Percentiles rank a stretch among this genome's conserved stretches.
Conservation (phyloP, 2,888 invertebrate genomes). For the Epiblema foenella region DNA sequence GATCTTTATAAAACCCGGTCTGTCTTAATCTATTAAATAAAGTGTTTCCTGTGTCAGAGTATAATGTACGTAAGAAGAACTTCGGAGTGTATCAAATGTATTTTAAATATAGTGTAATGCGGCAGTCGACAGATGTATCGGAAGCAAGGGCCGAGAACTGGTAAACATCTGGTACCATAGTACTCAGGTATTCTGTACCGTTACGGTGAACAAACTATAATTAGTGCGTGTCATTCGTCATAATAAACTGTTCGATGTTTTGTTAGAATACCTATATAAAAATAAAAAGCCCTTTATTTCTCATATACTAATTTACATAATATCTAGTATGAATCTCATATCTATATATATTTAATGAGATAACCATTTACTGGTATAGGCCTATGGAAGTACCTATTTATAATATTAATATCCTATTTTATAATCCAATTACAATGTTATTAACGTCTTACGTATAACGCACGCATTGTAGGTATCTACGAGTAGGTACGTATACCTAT, state of each 20-base stretch:
- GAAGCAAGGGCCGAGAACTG: constrained; percentile 51
- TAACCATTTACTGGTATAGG: too few species aligned
- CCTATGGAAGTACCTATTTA: too few species aligned
- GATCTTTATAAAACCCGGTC: too few species aligned
- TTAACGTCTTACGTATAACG: too few species aligned
- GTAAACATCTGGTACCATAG: constrained; percentile 58
- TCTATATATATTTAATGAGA: too few species aligned
- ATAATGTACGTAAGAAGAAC: too few species aligned
- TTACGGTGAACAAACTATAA: constrained; percentile 58
- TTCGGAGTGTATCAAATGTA: constrained; percentile 14
- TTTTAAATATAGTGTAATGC: not conserved
- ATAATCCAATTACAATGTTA: not conserved
- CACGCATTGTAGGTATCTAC: too few species aligned
- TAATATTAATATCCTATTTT: not conserved
- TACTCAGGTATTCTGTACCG: constrained; percentile 66
- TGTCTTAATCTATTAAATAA: not conserved
- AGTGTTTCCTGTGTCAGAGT: not conserved
- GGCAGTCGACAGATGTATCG: constrained; percentile 30
- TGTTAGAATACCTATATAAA: constrained; percentile 19
- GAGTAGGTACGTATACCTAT: not conserved
- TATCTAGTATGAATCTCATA: too few species aligned
- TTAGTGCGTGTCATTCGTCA: constrained; percentile 52
- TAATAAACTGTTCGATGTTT: constrained; percentile 53
- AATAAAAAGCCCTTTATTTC: too few species aligned
- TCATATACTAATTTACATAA: too few species aligned